Evolutionary conservation across 2,888 invertebrate species (phyloP).

Genomic region (Blastobasis lacticolella): DNA sequence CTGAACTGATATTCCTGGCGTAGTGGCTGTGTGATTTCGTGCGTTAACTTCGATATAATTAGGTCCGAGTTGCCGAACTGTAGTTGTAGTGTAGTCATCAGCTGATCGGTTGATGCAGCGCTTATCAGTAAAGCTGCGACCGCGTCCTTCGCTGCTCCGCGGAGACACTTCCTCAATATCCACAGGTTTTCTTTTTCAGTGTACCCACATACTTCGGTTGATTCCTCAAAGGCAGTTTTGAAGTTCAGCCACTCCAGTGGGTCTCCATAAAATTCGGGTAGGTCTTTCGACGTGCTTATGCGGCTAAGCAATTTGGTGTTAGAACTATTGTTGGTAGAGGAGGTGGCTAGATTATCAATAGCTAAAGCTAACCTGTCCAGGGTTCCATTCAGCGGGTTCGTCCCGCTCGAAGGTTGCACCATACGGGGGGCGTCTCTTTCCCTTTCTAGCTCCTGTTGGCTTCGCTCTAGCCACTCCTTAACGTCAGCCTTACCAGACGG

Average conservation of each 20-base stretch:
- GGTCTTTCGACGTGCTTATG: neutral
- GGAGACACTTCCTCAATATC: slow-evolving; percentile 13
- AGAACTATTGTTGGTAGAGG: neutral
- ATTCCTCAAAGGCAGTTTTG: slow-evolving; percentile 9
- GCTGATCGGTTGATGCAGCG: slow-evolving; percentile 7
- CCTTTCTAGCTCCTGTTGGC: too few relatives aligned
- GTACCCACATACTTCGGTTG: slow-evolving; percentile 10
- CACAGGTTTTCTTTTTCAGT: slow-evolving; percentile 12
- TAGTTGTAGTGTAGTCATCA: slow-evolving; percentile 10
- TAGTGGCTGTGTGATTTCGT: too few relatives aligned
- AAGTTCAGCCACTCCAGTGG: slow-evolving; percentile 15
- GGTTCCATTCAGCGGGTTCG: too few relatives aligned
- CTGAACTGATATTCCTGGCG: too few relatives aligned
- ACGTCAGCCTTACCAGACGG: too few relatives aligned
- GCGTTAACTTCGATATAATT: too few relatives aligned
- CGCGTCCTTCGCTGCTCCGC: slow-evolving; percentile 11
- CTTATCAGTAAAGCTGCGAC: slow-evolving; percentile 12
- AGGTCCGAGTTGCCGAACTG: too few relatives aligned
- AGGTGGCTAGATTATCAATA: too few relatives aligned
- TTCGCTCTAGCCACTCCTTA: too few relatives aligned
- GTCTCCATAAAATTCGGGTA: slow-evolving; percentile 10
- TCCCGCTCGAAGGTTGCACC: too few relatives aligned
- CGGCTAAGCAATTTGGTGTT: neutral
- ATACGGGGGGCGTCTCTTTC: too few relatives aligned
- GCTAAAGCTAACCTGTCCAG: too few relatives aligned